Conservation (phyloP, 2,113 vertebrate species). For the Triplophysa tibetana region DNA sequence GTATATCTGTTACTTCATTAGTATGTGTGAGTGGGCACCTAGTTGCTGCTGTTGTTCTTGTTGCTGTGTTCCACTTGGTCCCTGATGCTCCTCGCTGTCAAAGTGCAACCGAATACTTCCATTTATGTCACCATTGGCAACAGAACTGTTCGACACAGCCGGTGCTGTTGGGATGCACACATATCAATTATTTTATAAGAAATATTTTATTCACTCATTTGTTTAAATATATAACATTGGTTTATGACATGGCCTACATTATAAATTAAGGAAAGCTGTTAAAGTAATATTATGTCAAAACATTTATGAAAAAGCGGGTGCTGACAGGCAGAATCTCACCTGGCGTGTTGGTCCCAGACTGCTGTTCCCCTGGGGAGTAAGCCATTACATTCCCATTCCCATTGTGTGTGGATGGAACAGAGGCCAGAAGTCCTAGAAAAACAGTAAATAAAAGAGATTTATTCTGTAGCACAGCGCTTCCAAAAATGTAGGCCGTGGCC, state of each 20-base stretch:
- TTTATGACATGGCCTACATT: neutral
- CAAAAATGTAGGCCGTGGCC: too few species aligned
- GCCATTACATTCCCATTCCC: constrained; percentile 72
- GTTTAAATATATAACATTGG: neutral
- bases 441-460: neutral
- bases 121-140: constrained; percentile 58
- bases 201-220: neutral
- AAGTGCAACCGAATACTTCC: constrained; percentile 69
- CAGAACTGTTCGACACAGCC: constrained; percentile 56
- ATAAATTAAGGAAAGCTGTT: neutral
- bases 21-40: constrained; percentile 26
- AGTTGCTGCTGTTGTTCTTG: constrained; percentile 50
- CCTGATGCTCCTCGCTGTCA: constrained; percentile 62
- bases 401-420: constrained; percentile 75
- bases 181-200: neutral
- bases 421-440: constrained; percentile 73
- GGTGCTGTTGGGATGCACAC: constrained; percentile 50
- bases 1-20: neutral
- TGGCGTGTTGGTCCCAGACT: constrained; percentile 64
- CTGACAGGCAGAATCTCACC: constrained; percentile 37
- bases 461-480: neutral
- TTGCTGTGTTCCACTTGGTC: constrained; percentile 53
- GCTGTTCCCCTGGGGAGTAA: constrained; percentile 73
- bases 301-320: neutral
- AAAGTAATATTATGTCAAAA: neutral